Base-by-base conservation (phyloP, 2,113 vertebrate genomes). In the Nothobranchius furzeri region DNA sequence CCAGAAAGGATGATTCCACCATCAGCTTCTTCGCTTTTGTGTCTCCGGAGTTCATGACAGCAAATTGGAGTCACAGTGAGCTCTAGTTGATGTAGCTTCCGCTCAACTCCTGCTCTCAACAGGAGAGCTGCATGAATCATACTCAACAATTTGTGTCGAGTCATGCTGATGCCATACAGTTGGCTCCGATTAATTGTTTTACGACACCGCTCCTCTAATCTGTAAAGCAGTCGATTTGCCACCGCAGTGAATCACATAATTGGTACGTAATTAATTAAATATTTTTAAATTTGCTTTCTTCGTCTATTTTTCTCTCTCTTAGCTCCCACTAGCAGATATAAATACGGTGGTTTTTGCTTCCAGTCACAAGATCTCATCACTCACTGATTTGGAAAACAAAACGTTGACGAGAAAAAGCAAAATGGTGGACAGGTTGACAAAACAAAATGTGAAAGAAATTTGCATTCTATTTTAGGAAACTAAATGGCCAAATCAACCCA, bases 11-110 rank as follows among this genome's bases (percentile, higher is more conserved):
- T 17, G 42, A 46, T 37, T 71, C 37, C 47, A 37, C 47, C 35
- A 10, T 63, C 51, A 20, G 68, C 55, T 54, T 11, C 9, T 9
- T 42, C 45, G 24, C 64, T 45, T 64, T 12, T 52, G 35, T 64
- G 62, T 65, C 74, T 52, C 56, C 53, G 36, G 49, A 53, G 71
- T 81, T 68, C 75, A 78, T 68, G 43, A 78, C 13, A 54, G 74
- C 66, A 74, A 59, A 68, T 78, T 73, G 70, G 62, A 68, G 53
- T 70, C 48, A 46, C 24, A 7, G 42, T 65, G 59, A 84, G 75
- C n/a, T 63, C 37, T 40, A 40, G 37, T 40, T 40, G 6, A 3
- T 40, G 37, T 40, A 40, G 7, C 37, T 40, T 40, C 37, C 37
- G 7, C 37, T 40, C 37, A 7, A 4, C 46, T 48, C 25, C 70